A percentile compares a stretch with the other conserved stretches of the same genome.
These are phyloP conservation scores for Ochropleura plecta DNA, from an alignment of 2,888 invertebrate genomes.

Conservation along the genomic window DNA sequence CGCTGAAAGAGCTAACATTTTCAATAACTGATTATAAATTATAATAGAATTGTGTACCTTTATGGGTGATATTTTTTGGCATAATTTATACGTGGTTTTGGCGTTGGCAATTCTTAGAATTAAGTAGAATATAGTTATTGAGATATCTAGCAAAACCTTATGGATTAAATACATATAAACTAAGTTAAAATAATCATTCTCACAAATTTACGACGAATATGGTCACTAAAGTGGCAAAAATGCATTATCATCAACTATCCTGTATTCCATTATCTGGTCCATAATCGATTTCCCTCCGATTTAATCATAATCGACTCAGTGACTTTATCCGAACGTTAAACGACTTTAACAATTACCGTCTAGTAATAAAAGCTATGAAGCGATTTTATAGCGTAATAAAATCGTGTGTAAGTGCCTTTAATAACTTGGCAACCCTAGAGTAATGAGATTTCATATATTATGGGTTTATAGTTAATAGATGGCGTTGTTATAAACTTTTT, in stretches of 20 bases:
- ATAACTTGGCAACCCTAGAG: conserved; percentile 60
- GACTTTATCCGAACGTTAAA: conserved; percentile 62
- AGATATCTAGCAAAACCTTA: too few species aligned
- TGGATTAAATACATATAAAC: too few species aligned
- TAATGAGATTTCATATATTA: conserved; percentile 56
- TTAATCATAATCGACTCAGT: conserved; percentile 60
- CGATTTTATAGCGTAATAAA: conserved; percentile 66
- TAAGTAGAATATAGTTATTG: too few species aligned
- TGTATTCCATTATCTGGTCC: conserved; percentile 20
- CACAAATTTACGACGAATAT: neutral
- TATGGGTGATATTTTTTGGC: too few species aligned
- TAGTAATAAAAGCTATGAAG: conserved; percentile 63
- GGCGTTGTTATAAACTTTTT: conserved; percentile 37
- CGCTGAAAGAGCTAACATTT: too few species aligned
- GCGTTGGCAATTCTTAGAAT: too few species aligned
- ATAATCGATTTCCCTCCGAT: conserved; percentile 58
- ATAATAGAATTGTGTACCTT: too few species aligned
- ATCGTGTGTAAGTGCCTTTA: conserved; percentile 61
- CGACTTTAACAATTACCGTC: conserved; percentile 67
- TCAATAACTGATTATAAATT: too few species aligned
- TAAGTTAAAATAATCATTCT: neutral
- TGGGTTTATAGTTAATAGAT: conserved; percentile 30
- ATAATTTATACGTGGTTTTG: too few species aligned
- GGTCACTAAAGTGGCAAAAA: neutral
- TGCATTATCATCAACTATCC: conserved; percentile 13